Percentiles rank a stretch among this genome's conserved stretches.
Conservation (phyloP, 2,113 vertebrate genomes). For the Pycnonotus jocosus region DNA sequence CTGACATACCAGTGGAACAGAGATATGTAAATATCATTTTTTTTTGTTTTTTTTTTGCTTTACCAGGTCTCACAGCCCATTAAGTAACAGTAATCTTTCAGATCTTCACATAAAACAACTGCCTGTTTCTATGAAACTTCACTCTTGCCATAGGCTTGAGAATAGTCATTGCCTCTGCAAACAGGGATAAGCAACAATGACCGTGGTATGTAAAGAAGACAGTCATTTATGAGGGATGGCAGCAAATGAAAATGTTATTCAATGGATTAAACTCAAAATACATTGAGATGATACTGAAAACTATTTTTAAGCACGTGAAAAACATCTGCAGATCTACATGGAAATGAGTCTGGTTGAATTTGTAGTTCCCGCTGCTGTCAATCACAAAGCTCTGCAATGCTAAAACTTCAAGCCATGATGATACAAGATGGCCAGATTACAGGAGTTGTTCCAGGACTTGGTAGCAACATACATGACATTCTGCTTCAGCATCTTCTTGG, state of each 20-base stretch:
- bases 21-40: background rate
- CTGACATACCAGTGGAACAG: background rate
- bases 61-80: background rate
- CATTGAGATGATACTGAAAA: background rate
- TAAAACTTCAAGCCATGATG: background rate
- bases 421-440: background rate
- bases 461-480: background rate
- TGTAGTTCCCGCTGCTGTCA: background rate
- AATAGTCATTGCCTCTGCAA: background rate
- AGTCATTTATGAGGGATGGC: background rate
- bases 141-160: background rate
- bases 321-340: background rate
- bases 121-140: background rate
- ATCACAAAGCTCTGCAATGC: background rate
- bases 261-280: background rate
- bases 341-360: background rate
- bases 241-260: background rate
- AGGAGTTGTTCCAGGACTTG: background rate
- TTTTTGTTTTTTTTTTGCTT: background rate
- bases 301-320: background rate
- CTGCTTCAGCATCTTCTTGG: background rate
- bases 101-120: background rate
- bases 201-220: background rate
- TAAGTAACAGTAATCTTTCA: background rate
- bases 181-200: background rate